These are phyloP conservation scores for Spatulosminthurus flaviceps DNA, from an alignment of 2,888 invertebrate species.

Conservation along the genomic window DNA sequence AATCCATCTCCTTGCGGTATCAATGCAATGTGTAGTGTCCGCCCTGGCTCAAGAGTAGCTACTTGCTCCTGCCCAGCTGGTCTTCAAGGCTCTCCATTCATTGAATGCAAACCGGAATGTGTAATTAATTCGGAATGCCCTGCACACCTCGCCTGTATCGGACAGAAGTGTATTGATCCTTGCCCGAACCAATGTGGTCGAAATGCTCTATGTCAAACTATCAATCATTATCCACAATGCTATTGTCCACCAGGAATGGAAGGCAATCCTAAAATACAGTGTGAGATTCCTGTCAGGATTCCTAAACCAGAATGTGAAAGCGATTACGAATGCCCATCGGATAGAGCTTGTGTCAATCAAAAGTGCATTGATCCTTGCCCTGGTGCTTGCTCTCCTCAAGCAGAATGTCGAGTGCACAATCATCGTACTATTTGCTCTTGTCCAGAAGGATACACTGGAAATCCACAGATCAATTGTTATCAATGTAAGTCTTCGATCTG, in stretches of 20 bases:
- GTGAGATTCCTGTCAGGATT: slow-evolving; percentile 70
- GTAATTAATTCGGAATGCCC: slow-evolving; percentile 88
- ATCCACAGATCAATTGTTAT: slow-evolving; percentile 68
- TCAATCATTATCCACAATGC: slow-evolving; percentile 85
- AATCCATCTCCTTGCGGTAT: slow-evolving; percentile 83
- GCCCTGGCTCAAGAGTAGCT: slow-evolving; percentile 72
- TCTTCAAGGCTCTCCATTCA: slow-evolving; percentile 59
- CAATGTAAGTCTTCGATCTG: background rate
- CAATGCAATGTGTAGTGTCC: slow-evolving; percentile 81
- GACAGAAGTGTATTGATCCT: slow-evolving; percentile 84
- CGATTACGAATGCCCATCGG: slow-evolving; percentile 82
- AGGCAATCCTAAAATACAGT: slow-evolving; percentile 81
- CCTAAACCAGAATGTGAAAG: slow-evolving; percentile 79
- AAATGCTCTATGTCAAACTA: slow-evolving; percentile 80
- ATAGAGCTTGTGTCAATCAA: slow-evolving; percentile 82
- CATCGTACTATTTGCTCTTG: slow-evolving; percentile 71
- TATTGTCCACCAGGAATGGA: slow-evolving; percentile 81
- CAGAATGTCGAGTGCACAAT: slow-evolving; percentile 66
- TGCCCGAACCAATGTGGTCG: slow-evolving; percentile 83
- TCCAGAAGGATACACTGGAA: slow-evolving; percentile 75
- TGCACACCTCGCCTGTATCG: slow-evolving; percentile 78
- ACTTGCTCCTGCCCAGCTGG: slow-evolving; percentile 77
- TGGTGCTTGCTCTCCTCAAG: slow-evolving; percentile 55
- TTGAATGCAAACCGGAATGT: slow-evolving; percentile 73
- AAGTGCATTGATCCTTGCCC: slow-evolving; percentile 82